A percentile compares a stretch with the other conserved stretches of the same genome.
phyloP scores from a whole-genome alignment of 2,888 invertebrate species.

The Itoplectis maculator region DNA sequence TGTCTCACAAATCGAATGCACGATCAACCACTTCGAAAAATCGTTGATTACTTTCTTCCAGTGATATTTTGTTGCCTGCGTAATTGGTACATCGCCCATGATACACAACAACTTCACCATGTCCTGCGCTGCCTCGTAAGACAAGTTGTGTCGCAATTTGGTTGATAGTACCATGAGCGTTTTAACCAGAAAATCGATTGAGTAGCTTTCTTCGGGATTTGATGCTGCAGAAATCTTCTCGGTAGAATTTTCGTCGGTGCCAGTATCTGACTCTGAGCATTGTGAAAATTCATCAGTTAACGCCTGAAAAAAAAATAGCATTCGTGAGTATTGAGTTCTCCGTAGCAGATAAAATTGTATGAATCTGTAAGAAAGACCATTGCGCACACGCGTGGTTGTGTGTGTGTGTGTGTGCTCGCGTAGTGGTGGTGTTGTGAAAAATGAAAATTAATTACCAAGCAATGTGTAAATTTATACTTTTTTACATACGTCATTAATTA shows the following conservation, averaged over 20 bases:
- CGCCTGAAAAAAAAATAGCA: not conserved
- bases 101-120: not conserved
- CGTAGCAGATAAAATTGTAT: not conserved
- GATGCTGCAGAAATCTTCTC: not conserved
- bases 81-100: not conserved
- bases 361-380: not conserved
- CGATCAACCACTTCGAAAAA: conserved; percentile 9
- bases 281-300: not conserved
- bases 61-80: conserved; percentile 31
- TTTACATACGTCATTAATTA: not conserved
- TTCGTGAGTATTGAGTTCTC: not conserved
- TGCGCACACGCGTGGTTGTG: not conserved
- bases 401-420: not conserved
- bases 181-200: conserved; percentile 27
- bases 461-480: not conserved
- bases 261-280: not conserved
- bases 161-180: conserved; percentile 44
- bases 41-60: conserved; percentile 46
- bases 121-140: conserved; percentile 40
- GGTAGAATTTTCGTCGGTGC: not conserved
- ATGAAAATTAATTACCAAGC: not conserved
- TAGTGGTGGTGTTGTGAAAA: not conserved
- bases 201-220: conserved; percentile 16
- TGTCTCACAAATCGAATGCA: conserved; percentile 40
- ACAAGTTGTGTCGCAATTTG: conserved; percentile 40